Percentiles rank a stretch among this genome's conserved stretches.
phyloP scores from a whole-genome alignment of 2,797 vertebrate species.

The Fistularia commersonii region DNA sequence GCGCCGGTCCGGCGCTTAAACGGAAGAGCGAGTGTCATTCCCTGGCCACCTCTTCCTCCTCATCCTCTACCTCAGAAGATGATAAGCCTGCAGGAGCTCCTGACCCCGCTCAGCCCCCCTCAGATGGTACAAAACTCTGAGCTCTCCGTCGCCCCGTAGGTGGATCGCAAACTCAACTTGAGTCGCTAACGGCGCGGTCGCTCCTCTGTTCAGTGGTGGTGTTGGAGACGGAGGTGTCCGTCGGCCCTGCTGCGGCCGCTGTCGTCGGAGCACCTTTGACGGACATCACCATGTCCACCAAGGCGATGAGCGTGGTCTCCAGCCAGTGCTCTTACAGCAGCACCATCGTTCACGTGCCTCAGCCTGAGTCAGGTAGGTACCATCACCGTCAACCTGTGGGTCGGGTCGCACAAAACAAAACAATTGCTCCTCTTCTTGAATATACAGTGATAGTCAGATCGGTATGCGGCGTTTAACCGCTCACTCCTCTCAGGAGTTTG shows the following conservation, averaged over 20 bases:
- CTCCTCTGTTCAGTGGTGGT: constrained; percentile 41
- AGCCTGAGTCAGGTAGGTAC: constrained; percentile 82
- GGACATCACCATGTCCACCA: constrained; percentile 76
- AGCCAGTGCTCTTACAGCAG: constrained; percentile 91
- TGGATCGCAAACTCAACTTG: background rate
- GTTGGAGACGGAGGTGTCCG: constrained; percentile 63
- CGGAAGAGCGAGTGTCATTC: constrained; percentile 80
- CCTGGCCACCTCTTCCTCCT: constrained; percentile 77
- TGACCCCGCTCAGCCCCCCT: constrained; percentile 35
- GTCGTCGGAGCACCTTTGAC: constrained; percentile 72
- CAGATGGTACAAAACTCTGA: constrained; percentile 53
- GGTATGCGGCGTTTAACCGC: no score
- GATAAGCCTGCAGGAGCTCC: constrained; percentile 60
- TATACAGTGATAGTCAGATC: no score
- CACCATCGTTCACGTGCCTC: constrained; percentile 83
- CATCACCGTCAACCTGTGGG: no score
- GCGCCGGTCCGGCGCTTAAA: constrained; percentile 80
- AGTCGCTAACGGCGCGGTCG: constrained; percentile 3
- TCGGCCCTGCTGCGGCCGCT: constrained; percentile 52
- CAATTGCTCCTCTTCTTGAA: no score
- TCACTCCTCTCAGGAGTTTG: no score
- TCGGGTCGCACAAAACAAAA: no score
- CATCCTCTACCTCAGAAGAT: constrained; percentile 84
- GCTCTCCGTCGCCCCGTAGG: background rate
- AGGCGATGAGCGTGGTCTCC: constrained; percentile 82